Conservation (phyloP, 2,113 vertebrate species). For the Seriola aureovittata region DNA sequence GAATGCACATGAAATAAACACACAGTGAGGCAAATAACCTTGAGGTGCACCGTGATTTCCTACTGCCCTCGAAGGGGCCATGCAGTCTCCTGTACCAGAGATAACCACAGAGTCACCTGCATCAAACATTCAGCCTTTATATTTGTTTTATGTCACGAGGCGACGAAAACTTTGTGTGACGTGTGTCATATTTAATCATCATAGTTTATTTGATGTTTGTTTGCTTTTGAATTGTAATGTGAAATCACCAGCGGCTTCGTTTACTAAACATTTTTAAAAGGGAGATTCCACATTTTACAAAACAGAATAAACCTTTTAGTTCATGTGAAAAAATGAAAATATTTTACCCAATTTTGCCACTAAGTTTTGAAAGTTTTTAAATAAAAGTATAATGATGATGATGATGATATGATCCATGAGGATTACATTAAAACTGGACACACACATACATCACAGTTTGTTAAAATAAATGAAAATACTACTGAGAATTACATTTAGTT, state of each 20-base stretch:
- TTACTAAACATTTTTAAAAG: not conserved
- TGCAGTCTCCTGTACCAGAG: not conserved
- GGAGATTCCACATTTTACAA: not conserved
- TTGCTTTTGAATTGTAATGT: not conserved
- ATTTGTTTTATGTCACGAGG: constrained; percentile 1
- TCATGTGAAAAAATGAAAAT: too few species aligned
- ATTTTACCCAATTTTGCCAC: too few species aligned
- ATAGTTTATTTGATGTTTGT: constrained; percentile 9
- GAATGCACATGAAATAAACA: not conserved
- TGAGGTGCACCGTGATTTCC: not conserved
- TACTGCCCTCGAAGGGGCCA: not conserved
- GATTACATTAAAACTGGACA: not conserved
- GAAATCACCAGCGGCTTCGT: not conserved
- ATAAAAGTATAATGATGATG: too few species aligned
- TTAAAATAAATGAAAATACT: not conserved
- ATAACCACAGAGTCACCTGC: not conserved
- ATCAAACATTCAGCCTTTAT: not conserved
- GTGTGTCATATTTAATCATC: not conserved
- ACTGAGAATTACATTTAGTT: not conserved
- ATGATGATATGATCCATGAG: too few species aligned
- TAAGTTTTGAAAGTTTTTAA: too few species aligned
- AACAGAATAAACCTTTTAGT: not conserved
- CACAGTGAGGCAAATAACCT: too few species aligned
- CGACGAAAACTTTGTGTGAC: constrained; percentile 9
- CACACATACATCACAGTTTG: not conserved